A percentile compares a stretch with the other conserved stretches of the same genome.
phyloP scores from a whole-genome alignment of 2,797 vertebrate genomes.

The Bothrops alternatus region DNA sequence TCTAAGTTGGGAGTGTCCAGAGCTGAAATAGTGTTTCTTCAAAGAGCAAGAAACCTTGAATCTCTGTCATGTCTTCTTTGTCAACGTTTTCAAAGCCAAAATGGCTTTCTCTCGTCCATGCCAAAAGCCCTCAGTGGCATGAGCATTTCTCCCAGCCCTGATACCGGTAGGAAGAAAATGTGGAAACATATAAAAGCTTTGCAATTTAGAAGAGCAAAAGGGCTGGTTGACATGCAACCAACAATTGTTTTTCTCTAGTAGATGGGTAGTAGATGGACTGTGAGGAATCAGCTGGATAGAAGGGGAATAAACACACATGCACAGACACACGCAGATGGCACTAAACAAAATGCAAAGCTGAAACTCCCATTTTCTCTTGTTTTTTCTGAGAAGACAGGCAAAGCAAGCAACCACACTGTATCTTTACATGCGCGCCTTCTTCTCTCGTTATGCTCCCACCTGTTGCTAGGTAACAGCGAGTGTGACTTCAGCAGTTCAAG shows the following conservation, averaged over 20 bases:
- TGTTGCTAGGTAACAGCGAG: constrained; percentile 59
- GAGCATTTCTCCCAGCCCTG: background rate
- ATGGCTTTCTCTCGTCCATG: background rate
- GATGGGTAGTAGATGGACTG: background rate
- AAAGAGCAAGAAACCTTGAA: background rate
- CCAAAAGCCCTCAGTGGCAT: background rate
- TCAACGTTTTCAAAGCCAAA: background rate
- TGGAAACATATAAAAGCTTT: background rate
- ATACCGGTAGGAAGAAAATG: background rate
- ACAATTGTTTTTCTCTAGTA: background rate
- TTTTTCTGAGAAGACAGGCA: constrained; percentile 33
- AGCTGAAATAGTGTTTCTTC: background rate
- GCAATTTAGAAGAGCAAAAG: background rate
- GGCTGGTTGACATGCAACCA: background rate
- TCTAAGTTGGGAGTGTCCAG: background rate
- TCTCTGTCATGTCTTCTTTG: background rate
- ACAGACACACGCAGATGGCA: background rate
- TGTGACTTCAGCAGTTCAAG: constrained; percentile 37
- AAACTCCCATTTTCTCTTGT: constrained; percentile 36
- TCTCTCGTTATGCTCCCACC: constrained; percentile 59
- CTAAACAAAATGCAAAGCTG: background rate
- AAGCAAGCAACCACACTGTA: constrained; percentile 54
- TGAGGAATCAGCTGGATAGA: background rate
- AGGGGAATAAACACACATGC: background rate
- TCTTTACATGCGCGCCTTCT: constrained; percentile 48